A percentile compares a stretch with the other conserved stretches of the same genome.
These are phyloP conservation scores for Smithornis capensis DNA, from an alignment of 2,113 vertebrate species.

Conservation along the genomic window DNA sequence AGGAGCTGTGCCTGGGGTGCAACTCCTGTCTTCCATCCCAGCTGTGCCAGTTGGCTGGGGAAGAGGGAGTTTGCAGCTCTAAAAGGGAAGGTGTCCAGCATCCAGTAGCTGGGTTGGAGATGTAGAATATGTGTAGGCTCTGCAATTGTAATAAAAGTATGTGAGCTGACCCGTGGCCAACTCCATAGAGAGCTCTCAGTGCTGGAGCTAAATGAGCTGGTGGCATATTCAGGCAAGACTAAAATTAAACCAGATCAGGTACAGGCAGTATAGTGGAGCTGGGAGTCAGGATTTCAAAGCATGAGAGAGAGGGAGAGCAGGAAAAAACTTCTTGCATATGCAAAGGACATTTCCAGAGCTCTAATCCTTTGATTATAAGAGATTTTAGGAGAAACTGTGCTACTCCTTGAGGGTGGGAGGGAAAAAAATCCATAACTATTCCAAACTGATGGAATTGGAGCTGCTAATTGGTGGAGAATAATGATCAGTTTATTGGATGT, in stretches of 20 bases:
- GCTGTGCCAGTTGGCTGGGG: rapidly evolving
- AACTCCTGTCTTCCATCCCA: not conserved
- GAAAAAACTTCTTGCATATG: not conserved
- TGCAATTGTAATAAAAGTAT: not conserved
- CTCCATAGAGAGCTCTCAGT: not conserved
- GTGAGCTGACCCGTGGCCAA: not conserved
- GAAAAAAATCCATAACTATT: not conserved
- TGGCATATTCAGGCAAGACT: not conserved
- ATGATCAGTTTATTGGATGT: constrained; percentile 33
- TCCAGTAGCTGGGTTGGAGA: not conserved
- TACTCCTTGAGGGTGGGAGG: not conserved
- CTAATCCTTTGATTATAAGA: constrained; percentile 44
- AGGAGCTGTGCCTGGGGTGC: not conserved
- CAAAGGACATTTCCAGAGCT: constrained; percentile 40
- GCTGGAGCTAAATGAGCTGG: not conserved
- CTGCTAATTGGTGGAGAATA: constrained; percentile 45
- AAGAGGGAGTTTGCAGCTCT: not conserved
- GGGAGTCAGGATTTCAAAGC: constrained; percentile 6
- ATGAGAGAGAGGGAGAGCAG: not conserved
- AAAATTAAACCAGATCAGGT: constrained; percentile 48
- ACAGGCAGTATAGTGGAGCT: not conserved
- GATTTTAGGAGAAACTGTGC: constrained; percentile 31
- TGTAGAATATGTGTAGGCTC: not conserved
- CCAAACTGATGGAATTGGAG: not conserved
- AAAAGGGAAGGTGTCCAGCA: not conserved